Evolutionary conservation across 1,140 invertebrate species (phyloP).

Genomic region (Anoplolepis gracilipes): DNA sequence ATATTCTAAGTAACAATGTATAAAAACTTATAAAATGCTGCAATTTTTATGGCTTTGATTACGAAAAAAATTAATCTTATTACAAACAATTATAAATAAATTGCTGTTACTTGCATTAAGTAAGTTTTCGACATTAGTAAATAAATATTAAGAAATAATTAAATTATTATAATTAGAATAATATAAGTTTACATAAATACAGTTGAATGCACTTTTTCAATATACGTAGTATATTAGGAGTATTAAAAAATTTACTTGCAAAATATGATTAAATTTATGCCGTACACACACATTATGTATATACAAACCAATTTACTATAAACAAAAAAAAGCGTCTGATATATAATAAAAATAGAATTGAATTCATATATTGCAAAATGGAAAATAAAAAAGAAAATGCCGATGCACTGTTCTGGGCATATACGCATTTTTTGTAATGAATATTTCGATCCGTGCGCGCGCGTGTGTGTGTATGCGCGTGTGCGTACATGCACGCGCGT

Average conservation of each 20-base stretch:
- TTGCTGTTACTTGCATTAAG: no score
- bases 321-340: neutral
- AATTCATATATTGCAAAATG: conserved; percentile 33
- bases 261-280: neutral
- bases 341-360: conserved; percentile 25
- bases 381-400: neutral
- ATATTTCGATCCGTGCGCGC: neutral
- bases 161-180: no score
- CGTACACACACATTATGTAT: neutral
- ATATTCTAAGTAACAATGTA: no score
- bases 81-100: no score
- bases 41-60: no score
- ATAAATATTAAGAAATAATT: no score
- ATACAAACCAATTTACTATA: conserved; percentile 19
- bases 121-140: no score
- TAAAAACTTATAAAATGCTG: no score
- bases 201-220: neutral
- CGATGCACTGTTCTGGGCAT: neutral
- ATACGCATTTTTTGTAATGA: conserved; percentile 27
- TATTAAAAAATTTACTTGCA: neutral
- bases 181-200: no score
- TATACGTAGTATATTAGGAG: neutral
- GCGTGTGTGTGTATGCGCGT: no score
- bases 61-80: no score
- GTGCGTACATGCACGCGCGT: no score